Evolutionary conservation across 1,140 invertebrate species (phyloP), one percentile per base, ranked within the genome.

Genomic region (Ylistrum balloti): DNA sequence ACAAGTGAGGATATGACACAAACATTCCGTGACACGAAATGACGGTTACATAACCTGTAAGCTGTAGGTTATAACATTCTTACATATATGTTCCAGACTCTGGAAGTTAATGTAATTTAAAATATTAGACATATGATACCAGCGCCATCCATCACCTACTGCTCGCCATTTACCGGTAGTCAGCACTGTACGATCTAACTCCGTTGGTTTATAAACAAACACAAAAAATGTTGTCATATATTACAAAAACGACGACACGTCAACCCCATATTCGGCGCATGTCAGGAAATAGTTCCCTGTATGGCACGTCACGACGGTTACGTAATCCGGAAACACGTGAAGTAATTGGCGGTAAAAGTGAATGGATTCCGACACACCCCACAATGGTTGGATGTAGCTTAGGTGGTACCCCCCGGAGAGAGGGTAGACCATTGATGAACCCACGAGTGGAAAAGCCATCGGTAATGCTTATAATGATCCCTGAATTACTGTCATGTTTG

Each of bases 391-490:
- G 22, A 3, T 1, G 13, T 28, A n/a, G 22, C 56, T 28, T 22
- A 74, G 56, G 56, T 74, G 56, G 22, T 74, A 74, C 56, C 56
- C 56, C 56, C n/a, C 56, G 56, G 56, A 28, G 56, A 74, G 56
- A n/a, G 17, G 56, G n/a, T 28, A 28, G 11, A 11, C 22, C 28
- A 3, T 7, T 74, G n/a, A 74, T 74, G 56, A 28, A n/a, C 22
- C n/a, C 22, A n/a, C 56, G n/a, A n/a, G 22, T 74, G 56, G 56
- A n/a, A 74, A 74, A 74, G 56, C 28, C 56, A 74, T 74, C n/a
- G 56, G 28, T 74, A 74, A 74, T 74, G 56, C 5, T 74, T 74
- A 74, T 74, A 74, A 74, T 74, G 56, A 74, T n/a, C 56, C 22
- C 56, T n/a, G 28, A 74, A 74, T 74, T 74, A 74, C 56, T 74